These are phyloP conservation scores for Isurus oxyrinchus DNA, from an alignment of 2,113 vertebrate species.

Conservation along the genomic window DNA sequence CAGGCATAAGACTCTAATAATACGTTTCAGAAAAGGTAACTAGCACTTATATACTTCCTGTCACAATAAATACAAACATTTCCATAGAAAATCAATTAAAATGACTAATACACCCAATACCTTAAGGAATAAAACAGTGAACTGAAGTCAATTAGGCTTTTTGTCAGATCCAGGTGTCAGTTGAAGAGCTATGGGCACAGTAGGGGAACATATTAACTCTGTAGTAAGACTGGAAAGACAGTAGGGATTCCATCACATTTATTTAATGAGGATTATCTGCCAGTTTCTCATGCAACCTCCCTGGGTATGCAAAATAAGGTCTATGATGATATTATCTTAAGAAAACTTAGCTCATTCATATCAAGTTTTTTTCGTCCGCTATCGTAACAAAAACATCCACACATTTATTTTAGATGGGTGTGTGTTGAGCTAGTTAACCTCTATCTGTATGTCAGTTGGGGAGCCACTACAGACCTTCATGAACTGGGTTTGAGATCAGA, in stretches of 20 bases:
- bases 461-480: background rate
- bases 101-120: conserved; percentile 28
- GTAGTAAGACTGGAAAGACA: background rate
- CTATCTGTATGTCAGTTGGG: background rate
- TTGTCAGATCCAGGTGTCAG: conserved; percentile 28
- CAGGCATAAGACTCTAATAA: background rate
- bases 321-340: background rate
- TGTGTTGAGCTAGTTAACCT: background rate
- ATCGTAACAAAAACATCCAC: background rate
- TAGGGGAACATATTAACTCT: background rate
- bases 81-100: conserved; percentile 26
- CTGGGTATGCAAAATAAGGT: background rate
- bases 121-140: conserved; percentile 16
- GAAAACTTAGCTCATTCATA: background rate
- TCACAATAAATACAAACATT: conserved; percentile 27
- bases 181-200: conserved; percentile 23
- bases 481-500: background rate
- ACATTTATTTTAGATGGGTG: background rate
- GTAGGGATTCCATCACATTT: conserved; percentile 25
- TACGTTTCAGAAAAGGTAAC: conserved; percentile 18
- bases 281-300: background rate
- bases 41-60: background rate
- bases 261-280: conserved; percentile 2
- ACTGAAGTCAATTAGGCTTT: conserved; percentile 1
- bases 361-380: background rate